Percentiles rank a stretch among this genome's conserved stretches.
Conservation (phyloP, 35 echinoderm and acorn worm species). For the Apostichopus japonicus region DNA sequence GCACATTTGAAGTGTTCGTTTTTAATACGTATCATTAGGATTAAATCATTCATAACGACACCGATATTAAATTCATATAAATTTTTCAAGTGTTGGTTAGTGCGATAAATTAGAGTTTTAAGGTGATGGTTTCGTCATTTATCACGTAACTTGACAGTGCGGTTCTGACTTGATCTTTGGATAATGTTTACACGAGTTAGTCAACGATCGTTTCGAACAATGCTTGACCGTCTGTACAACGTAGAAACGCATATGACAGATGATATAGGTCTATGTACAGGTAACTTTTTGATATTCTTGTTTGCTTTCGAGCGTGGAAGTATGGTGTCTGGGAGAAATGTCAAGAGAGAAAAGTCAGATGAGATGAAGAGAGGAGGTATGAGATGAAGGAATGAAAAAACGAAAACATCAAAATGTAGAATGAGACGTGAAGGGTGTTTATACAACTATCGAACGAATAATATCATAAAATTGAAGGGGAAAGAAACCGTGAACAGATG, state of each 20-base stretch:
- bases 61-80: conserved; percentile 52
- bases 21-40: conserved; percentile 37
- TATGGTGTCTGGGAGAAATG: neutral
- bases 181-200: conserved; percentile 49
- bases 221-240: conserved; percentile 43
- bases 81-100: conserved; percentile 25
- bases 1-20: neutral
- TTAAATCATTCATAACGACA: conserved; percentile 54
- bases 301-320: neutral
- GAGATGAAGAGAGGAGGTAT: neutral
- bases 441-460: neutral
- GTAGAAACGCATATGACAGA: neutral
- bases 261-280: neutral
- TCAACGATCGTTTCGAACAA: conserved; percentile 26
- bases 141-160: conserved; percentile 30
- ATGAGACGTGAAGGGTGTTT: neutral
- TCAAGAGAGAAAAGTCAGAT: neutral
- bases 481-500: no score
- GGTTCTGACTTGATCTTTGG: conserved; percentile 1
- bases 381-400: neutral
- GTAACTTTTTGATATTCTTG: conserved; percentile 2
- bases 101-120: conserved; percentile 46
- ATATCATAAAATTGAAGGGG: no score
- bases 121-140: conserved; percentile 25
- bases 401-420: neutral